Evolutionary conservation across 1,140 invertebrate species (phyloP).

Genomic region (Sarcophaga peregrina): DNA sequence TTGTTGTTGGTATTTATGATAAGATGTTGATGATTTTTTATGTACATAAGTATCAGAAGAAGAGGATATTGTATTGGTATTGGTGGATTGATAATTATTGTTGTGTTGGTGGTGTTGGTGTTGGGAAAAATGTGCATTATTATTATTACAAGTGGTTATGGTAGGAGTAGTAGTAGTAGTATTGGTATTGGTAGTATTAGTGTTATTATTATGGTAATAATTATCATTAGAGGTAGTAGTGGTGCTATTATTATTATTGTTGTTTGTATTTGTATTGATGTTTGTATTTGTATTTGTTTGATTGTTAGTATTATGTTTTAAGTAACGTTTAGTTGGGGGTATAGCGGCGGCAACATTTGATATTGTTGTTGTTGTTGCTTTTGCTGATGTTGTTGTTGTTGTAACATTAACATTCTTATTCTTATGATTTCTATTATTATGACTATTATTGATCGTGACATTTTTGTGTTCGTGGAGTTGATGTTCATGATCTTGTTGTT

Average conservation of each 20-base stretch:
- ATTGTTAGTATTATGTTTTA: constrained; percentile 31
- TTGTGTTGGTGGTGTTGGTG: constrained; percentile 50
- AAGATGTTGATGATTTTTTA: constrained; percentile 42
- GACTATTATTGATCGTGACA: constrained; percentile 14
- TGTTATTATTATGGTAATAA: background rate
- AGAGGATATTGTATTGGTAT: constrained; percentile 15
- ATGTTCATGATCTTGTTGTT: constrained; percentile 44
- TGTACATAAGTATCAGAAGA: constrained; percentile 35
- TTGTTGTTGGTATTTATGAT: constrained; percentile 42
- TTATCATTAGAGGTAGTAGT: constrained; percentile 46
- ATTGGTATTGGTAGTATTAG: no score
- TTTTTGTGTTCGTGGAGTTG: background rate
- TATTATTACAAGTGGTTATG: constrained; percentile 12
- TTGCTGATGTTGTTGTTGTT: constrained; percentile 43
- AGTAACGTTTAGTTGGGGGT: constrained; percentile 51
- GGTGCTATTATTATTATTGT: constrained; percentile 22
- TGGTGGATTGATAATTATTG: constrained; percentile 46
- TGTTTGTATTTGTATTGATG: background rate
- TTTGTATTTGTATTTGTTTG: background rate
- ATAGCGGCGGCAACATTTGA: background rate
- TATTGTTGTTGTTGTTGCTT: background rate
- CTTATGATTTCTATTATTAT: constrained; percentile 1
- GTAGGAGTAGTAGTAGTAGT: background rate
- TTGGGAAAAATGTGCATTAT: constrained; percentile 29
- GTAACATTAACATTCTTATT: constrained; percentile 22